Evolutionary conservation across 1,140 invertebrate genomes (phyloP).

Genomic region (Calephelis virginiensis): DNA sequence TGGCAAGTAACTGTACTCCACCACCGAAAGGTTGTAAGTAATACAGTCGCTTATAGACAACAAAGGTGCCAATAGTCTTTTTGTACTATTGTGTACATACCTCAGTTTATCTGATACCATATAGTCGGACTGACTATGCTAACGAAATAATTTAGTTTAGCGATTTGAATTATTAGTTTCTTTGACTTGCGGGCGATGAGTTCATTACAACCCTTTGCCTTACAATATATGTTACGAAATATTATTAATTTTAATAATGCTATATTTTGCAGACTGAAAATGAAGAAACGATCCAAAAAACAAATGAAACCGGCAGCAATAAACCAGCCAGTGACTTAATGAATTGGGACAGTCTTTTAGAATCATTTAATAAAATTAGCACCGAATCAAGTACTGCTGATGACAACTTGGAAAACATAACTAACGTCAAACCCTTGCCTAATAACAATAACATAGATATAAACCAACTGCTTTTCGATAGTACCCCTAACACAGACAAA

Average conservation of each 20-base stretch:
- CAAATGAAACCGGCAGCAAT: conserved; percentile 35
- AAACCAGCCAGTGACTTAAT: conserved; percentile 45
- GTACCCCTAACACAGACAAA: conserved; percentile 48
- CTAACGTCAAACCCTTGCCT: conserved; percentile 44
- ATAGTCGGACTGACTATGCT: no score
- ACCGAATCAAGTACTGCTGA: conserved; percentile 66
- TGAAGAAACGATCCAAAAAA: conserved; percentile 31
- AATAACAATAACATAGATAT: conserved; percentile 57
- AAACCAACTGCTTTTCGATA: conserved; percentile 64
- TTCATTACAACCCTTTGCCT: no score
- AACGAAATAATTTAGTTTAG: no score
- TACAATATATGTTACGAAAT: no score
- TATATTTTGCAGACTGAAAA: conserved; percentile 46
- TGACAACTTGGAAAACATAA: conserved; percentile 61
- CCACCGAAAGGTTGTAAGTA: no score
- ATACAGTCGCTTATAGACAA: no score
- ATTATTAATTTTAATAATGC: neutral
- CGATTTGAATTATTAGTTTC: no score
- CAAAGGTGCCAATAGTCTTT: no score
- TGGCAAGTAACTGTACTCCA: no score
- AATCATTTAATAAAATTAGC: conserved; percentile 68
- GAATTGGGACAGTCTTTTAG: conserved; percentile 67
- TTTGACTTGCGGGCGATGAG: no score
- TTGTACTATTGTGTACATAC: no score
- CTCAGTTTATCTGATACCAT: no score